These are phyloP conservation scores for Drosophila nr. perissopoda DNA, from an alignment of 2,888 invertebrate genomes.

Conservation along the genomic window DNA sequence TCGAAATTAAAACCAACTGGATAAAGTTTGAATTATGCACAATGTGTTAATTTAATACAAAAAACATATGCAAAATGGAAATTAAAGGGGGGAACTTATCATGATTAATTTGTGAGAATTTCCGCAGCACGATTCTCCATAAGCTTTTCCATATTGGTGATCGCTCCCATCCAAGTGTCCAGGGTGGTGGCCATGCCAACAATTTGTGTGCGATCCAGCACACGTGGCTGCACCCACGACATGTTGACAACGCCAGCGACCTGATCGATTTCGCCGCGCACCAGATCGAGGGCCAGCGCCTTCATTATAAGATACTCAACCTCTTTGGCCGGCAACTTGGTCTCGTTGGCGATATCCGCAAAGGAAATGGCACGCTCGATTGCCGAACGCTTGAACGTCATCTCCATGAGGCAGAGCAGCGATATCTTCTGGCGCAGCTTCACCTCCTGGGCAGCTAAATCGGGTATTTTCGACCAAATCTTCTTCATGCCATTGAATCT, in stretches of 20 bases:
- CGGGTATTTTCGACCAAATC: constrained; percentile 91
- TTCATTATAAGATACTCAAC: constrained; percentile 99
- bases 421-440: constrained; percentile 96
- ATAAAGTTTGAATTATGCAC: constrained; percentile 23
- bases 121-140: constrained; percentile 85
- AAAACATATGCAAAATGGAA: constrained; percentile 58
- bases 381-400: constrained; percentile 97
- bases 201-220: constrained; percentile 87
- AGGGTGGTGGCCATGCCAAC: constrained; percentile 84
- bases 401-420: constrained; percentile 97
- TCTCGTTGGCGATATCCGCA: constrained; percentile 94
- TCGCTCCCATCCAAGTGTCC: constrained; percentile 85
- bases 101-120: constrained; percentile 84
- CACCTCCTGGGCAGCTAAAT: constrained; percentile 92
- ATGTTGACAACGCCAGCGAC: constrained; percentile 89
- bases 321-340: constrained; percentile 92
- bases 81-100: constrained; percentile 44
- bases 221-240: constrained; percentile 92
- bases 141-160: constrained; percentile 84
- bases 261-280: constrained; percentile 98
- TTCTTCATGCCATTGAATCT: constrained; percentile 89
- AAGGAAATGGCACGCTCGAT: constrained; percentile 95
- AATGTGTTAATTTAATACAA: constrained; percentile 62
- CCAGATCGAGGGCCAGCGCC: constrained; percentile 96
- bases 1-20: background rate